Evolutionary conservation across 2,888 invertebrate genomes (phyloP).

Genomic region (Andricus quercusramuli): DNA sequence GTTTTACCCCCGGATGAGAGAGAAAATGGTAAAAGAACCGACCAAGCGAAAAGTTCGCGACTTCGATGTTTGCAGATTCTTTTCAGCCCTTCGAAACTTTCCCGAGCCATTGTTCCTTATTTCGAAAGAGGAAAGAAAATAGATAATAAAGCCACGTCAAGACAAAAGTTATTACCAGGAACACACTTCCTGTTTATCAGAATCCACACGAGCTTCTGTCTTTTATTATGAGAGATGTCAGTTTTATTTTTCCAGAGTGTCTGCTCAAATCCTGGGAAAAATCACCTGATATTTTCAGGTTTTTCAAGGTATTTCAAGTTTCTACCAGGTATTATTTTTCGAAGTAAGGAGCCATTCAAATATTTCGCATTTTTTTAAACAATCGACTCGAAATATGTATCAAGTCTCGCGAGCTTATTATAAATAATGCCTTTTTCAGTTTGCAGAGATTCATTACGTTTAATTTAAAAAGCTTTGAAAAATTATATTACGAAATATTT

Average conservation of each 20-base stretch:
- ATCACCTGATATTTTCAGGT: no score
- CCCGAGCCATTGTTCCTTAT: slow-evolving; percentile 5
- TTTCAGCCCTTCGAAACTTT: slow-evolving; percentile 36
- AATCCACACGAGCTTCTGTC: background rate
- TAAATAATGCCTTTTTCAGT: no score
- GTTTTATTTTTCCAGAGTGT: background rate
- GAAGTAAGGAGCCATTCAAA: no score
- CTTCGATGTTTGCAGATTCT: slow-evolving; percentile 34
- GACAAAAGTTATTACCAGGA: slow-evolving; percentile 11
- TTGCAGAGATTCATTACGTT: no score
- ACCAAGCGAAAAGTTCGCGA: slow-evolving; percentile 26
- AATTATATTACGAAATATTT: no score
- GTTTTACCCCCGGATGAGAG: slow-evolving; percentile 2
- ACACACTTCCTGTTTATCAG: slow-evolving; percentile 12
- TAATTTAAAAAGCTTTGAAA: no score
- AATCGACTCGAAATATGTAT: no score
- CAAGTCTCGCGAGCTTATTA: no score
- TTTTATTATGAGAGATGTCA: background rate
- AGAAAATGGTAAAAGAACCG: slow-evolving; percentile 28
- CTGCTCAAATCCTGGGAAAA: no score
- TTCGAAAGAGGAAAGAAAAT: slow-evolving; percentile 3
- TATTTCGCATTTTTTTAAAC: no score
- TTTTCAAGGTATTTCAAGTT: no score
- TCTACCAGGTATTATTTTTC: no score
- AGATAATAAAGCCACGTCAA: background rate